A percentile compares a stretch with the other conserved stretches of the same genome.
Conservation (phyloP, 2,888 invertebrate genomes). For the Chloroclysta siterata region DNA sequence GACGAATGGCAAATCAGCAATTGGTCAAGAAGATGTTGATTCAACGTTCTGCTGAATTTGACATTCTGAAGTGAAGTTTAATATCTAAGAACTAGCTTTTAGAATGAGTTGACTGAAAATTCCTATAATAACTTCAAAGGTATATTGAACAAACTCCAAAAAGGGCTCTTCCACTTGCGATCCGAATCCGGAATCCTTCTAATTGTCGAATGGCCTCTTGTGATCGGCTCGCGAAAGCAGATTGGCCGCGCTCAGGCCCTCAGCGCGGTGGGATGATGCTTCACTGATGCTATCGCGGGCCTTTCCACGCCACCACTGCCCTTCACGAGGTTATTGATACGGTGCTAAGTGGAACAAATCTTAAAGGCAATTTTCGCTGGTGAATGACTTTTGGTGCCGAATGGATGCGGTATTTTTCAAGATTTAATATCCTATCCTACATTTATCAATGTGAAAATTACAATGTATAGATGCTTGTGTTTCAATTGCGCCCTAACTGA, state of each 20-base stretch:
- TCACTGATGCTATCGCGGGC: constrained; percentile 63
- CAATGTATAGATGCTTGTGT: too few species aligned
- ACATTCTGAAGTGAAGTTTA: too few species aligned
- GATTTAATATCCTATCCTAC: too few species aligned
- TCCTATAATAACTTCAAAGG: constrained; percentile 11
- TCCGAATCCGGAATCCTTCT: constrained; percentile 49
- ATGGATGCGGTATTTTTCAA: neutral
- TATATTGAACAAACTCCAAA: constrained; percentile 7
- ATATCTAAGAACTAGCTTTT: too few species aligned
- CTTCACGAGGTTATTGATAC: constrained; percentile 72
- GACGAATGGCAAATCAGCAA: too few species aligned
- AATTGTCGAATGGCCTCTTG: constrained; percentile 39
- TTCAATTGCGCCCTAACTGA: too few species aligned
- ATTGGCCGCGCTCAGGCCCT: constrained; percentile 74
- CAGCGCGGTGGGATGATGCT: constrained; percentile 55
- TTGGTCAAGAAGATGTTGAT: too few species aligned
- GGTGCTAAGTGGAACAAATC: constrained; percentile 63
- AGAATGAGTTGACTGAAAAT: too few species aligned
- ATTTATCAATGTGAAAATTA: too few species aligned
- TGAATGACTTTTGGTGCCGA: constrained; percentile 24
- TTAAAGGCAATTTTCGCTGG: constrained; percentile 42
- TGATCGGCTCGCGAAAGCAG: constrained; percentile 69
- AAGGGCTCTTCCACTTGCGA: constrained; percentile 47
- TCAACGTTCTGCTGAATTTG: too few species aligned
- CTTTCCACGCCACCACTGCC: constrained; percentile 68